phyloP scores from a whole-genome alignment of 2,113 vertebrate genomes.

The Noctilio leporinus region DNA sequence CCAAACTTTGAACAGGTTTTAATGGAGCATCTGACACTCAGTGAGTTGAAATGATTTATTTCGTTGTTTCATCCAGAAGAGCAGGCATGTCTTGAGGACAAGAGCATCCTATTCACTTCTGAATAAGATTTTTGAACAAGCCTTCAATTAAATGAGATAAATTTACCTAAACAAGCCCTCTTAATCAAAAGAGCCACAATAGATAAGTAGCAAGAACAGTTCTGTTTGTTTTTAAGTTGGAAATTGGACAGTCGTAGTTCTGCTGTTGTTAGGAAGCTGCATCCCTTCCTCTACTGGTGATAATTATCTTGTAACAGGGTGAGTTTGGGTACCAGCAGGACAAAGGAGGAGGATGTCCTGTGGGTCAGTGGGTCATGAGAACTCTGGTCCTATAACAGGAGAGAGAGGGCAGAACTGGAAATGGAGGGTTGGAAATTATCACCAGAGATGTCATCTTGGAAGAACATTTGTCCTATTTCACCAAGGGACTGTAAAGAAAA shows the following conservation, averaged over 20 bases:
- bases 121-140: background rate
- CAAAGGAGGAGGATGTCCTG: background rate
- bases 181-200: background rate
- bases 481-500: background rate
- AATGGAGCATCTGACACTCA: background rate
- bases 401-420: background rate
- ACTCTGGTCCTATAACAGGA: background rate
- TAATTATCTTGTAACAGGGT: background rate
- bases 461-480: background rate
- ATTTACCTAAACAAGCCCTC: background rate
- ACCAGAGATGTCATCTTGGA: background rate
- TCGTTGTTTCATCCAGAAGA: background rate
- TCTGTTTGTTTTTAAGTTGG: background rate
- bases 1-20: background rate
- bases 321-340: background rate
- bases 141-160: background rate
- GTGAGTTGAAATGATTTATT: background rate
- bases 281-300: too few species aligned
- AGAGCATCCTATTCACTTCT: background rate
- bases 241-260: background rate
- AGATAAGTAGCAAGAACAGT: background rate
- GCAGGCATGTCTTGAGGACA: background rate
- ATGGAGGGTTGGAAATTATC: background rate
- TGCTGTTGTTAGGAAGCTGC: background rate
- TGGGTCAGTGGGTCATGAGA: background rate